A percentile compares a stretch with the other conserved stretches of the same genome.
phyloP scores from a whole-genome alignment of 1,140 invertebrate species.

The Drosophila melanogaster region DNA sequence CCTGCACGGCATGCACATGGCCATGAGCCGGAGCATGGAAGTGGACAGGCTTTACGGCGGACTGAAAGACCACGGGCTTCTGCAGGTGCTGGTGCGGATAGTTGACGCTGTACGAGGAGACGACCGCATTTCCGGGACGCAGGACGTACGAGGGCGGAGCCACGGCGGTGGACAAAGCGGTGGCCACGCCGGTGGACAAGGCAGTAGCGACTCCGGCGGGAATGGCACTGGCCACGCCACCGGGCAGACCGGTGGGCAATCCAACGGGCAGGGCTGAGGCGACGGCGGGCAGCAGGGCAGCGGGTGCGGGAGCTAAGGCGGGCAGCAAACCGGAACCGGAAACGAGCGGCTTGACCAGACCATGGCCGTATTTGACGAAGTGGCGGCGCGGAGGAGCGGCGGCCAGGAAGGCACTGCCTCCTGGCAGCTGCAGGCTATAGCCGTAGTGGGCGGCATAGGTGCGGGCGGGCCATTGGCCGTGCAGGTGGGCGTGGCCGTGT shows the following conservation, averaged over 20 bases:
- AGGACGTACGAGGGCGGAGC: slow-evolving; percentile 57
- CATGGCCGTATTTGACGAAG: slow-evolving; percentile 36
- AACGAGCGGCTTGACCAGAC: slow-evolving; percentile 56
- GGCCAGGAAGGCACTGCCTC: slow-evolving; percentile 54
- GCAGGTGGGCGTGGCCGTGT: slow-evolving; percentile 31
- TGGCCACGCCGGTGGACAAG: slow-evolving; percentile 17
- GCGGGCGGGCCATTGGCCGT: slow-evolving; percentile 60
- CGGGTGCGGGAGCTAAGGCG: slow-evolving; percentile 9
- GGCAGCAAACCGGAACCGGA: slow-evolving; percentile 19
- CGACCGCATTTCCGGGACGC: slow-evolving; percentile 72
- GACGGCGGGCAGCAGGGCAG: slow-evolving; percentile 26
- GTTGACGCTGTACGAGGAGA: slow-evolving; percentile 79
- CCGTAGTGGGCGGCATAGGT: slow-evolving; percentile 78
- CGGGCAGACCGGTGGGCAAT: slow-evolving; percentile 13
- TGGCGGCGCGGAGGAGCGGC: slow-evolving; percentile 41
- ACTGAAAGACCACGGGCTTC: slow-evolving; percentile 48
- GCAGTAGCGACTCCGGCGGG: slow-evolving; percentile 21
- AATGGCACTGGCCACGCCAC: slow-evolving; percentile 14
- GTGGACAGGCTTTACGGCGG: slow-evolving; percentile 58
- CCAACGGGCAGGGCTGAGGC: slow-evolving; percentile 4
- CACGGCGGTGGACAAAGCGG: slow-evolving; percentile 5
- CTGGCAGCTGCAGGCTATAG: slow-evolving; percentile 71
- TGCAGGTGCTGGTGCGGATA: slow-evolving; percentile 75
- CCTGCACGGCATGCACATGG: slow-evolving; percentile 60
- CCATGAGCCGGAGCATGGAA: slow-evolving; percentile 47